Evolutionary conservation across 2,797 vertebrate species (phyloP).

Genomic region (Sarcophilus harrisii): DNA sequence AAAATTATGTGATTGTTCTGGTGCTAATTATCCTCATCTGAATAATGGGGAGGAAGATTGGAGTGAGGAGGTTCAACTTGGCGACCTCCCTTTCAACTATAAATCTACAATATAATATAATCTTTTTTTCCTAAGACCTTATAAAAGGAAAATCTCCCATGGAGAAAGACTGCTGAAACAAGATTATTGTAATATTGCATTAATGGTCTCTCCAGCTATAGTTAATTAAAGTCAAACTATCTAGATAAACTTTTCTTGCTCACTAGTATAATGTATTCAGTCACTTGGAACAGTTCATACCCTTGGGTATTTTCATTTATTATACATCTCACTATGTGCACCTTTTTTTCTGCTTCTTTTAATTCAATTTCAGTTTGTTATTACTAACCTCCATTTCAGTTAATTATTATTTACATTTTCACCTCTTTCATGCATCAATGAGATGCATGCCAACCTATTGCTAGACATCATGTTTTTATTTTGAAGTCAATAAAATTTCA

Average conservation of each 20-base stretch:
- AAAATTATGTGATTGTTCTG: background rate
- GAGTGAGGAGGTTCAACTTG: background rate
- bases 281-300: background rate
- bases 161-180: conserved; percentile 67
- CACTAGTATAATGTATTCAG: background rate
- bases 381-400: background rate
- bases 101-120: background rate
- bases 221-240: conserved; percentile 44
- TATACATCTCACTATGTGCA: background rate
- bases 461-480: background rate
- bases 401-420: background rate
- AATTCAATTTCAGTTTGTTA: background rate
- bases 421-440: background rate
- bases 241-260: conserved; percentile 36
- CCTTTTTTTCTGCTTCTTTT: background rate
- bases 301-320: background rate
- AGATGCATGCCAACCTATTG: background rate
- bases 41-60: background rate
- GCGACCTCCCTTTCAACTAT: background rate
- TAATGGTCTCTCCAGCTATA: background rate
- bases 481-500: background rate
- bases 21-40: background rate
- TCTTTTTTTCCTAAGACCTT: conserved; percentile 77
- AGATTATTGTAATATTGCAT: conserved; percentile 72
- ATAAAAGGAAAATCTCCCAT: conserved; percentile 78